phyloP scores from a whole-genome alignment of 1,140 invertebrate genomes.

The Diachasma alloeum region DNA sequence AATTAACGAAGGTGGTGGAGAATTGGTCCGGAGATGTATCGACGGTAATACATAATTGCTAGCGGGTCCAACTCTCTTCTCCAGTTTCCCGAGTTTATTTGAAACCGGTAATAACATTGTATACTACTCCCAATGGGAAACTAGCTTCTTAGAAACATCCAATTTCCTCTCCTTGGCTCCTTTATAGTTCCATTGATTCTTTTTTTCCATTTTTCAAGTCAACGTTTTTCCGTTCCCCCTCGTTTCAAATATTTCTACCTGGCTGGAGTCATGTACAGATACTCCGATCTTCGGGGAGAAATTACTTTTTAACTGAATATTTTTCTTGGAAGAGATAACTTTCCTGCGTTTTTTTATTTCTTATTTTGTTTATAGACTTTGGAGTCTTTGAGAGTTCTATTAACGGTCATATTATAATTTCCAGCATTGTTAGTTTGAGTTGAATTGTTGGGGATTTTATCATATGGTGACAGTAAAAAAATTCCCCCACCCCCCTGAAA shows the following conservation, averaged over 20 bases:
- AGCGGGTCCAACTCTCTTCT: neutral
- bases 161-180: slow-evolving; percentile 1
- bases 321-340: no score
- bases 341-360: no score
- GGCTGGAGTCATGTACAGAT: neutral
- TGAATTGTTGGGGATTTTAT: no score
- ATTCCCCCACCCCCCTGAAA: no score
- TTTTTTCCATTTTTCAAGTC: neutral
- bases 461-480: no score
- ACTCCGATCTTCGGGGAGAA: neutral
- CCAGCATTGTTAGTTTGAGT: no score
- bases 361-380: no score
- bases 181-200: neutral
- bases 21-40: neutral
- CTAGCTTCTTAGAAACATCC: neutral
- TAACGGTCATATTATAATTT: no score
- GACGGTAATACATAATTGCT: neutral
- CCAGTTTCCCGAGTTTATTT: neutral
- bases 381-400: no score
- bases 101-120: neutral
- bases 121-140: neutral
- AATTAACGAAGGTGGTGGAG: neutral
- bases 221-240: neutral
- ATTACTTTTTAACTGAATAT: neutral
- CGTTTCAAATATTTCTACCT: neutral